Conservation (phyloP, 35 echinoderm and acorn worm species). For the Stichopus chloronotus region DNA sequence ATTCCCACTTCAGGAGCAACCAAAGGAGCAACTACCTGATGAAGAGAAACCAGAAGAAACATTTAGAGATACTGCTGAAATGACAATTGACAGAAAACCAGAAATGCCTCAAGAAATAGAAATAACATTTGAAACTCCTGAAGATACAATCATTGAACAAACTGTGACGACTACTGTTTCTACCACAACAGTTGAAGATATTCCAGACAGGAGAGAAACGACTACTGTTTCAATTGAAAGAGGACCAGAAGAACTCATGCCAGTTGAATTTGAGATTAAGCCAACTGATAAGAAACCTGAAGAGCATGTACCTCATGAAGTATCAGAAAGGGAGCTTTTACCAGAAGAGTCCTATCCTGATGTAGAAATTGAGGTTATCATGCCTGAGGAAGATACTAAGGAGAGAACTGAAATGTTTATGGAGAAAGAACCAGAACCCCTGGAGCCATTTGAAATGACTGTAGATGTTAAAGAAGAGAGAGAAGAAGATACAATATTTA, state of each 20-base stretch:
- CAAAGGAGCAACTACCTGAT: neutral
- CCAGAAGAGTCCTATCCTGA: conserved; percentile 23
- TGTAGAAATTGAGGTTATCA: conserved; percentile 53
- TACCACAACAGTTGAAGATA: neutral
- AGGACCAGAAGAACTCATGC: conserved; percentile 44
- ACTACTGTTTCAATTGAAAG: conserved; percentile 31
- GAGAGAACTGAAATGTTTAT: conserved; percentile 62
- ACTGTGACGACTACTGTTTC: neutral
- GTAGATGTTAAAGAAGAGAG: conserved; percentile 33
- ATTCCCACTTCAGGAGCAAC: conserved; percentile 35
- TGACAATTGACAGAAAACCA: neutral
- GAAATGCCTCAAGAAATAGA: conserved; percentile 16
- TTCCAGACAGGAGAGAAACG: conserved; percentile 38
- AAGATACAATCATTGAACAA: neutral
- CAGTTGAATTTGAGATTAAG: conserved; percentile 4
- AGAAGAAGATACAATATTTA: conserved; percentile 45
- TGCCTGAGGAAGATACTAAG: conserved; percentile 34
- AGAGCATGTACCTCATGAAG: conserved; percentile 32
- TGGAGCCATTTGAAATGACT: conserved; percentile 54
- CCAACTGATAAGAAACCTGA: conserved; percentile 5
- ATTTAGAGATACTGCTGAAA: neutral
- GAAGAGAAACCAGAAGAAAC: conserved; percentile 25
- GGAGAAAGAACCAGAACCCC: conserved; percentile 53
- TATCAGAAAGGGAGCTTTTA: conserved; percentile 34
- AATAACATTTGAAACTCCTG: conserved; percentile 10